Evolutionary conservation across 2,888 invertebrate species (phyloP), one percentile per base, ranked within the genome.

Genomic region (Xanthia icteritia): DNA sequence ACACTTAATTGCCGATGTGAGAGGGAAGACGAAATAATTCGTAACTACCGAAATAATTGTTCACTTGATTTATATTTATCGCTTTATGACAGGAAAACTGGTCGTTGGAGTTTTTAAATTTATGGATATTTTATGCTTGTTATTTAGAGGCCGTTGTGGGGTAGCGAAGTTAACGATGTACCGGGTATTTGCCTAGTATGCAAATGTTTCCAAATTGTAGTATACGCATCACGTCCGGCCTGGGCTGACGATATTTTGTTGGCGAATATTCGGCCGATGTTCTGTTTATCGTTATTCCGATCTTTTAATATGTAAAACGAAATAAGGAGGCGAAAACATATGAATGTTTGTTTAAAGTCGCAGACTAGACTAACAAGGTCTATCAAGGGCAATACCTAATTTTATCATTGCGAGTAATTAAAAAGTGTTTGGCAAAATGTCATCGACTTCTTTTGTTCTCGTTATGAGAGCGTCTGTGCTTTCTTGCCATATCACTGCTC

Each of bases 11-110:
- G 93, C 91, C 88, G 85, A 90, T 89, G 89, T 91, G 90, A 89
- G 89, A 91, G 88, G 89, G 91, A 92, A 93, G 92, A 92, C 91
- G 90, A 92, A 93, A 93, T 93, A 92, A 94, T 93, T 92, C 90
- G 88, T 87, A 89, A 90, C 91, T 89, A 90, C 89, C 90, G 86
- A 91, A 91, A 92, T 93, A 91, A 93, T 93, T 90, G 91, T 90
- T 89, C 88, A 79, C 77, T 90, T 94, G 92, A 93, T 93, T 93
- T 93, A 93, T 92, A 91, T 92, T 91, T 91, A 93, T 91, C 90
- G 92, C 81, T 93, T 92, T 91, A 92, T 90, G 91, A 91, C 91
- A 90, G 91, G 92, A 90, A 90, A 92, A 91, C 89, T 89, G 88
- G 89, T 87, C 89, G 90, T 91, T 91, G 90, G 91, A 90, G 90